These are phyloP conservation scores for Pristionchus mayeri DNA, from an alignment of 2,888 invertebrate genomes.

Conservation along the genomic window DNA sequence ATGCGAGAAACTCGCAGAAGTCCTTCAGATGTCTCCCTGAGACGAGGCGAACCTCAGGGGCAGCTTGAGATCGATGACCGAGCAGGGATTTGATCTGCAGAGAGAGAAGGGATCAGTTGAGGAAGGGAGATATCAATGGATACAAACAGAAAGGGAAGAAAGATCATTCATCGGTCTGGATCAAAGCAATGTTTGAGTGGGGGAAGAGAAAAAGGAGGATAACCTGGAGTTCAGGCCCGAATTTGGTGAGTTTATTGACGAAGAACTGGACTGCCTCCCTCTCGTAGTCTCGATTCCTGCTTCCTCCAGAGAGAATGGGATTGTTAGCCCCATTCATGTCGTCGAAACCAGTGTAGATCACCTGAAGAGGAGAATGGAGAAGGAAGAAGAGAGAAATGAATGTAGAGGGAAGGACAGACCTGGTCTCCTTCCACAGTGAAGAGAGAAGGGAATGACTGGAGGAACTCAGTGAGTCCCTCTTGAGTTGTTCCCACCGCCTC, in stretches of 20 bases:
- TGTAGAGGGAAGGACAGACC: conserved; percentile 41
- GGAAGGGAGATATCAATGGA: no score
- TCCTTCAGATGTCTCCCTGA: conserved; percentile 94
- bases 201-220: no score
- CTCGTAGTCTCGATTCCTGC: conserved; percentile 84
- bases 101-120: no score
- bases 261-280: conserved; percentile 98
- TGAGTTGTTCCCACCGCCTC: conserved; percentile 80
- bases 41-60: conserved; percentile 95
- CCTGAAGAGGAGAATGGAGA: conserved; percentile 51
- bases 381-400: neutral
- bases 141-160: no score
- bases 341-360: conserved; percentile 76
- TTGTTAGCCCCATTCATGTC: conserved; percentile 76
- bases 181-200: neutral
- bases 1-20: conserved; percentile 89
- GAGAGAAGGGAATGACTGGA: conserved; percentile 94
- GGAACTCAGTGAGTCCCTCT: conserved; percentile 90
- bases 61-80: conserved; percentile 92
- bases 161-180: conserved; percentile 3
- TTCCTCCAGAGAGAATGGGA: conserved; percentile 67
- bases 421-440: conserved; percentile 93
- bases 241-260: conserved; percentile 92
- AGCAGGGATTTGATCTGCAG: conserved; percentile 91
- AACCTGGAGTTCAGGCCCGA: conserved; percentile 93